phyloP scores from a whole-genome alignment of 2,113 vertebrate species.

The Lontra canadensis region DNA sequence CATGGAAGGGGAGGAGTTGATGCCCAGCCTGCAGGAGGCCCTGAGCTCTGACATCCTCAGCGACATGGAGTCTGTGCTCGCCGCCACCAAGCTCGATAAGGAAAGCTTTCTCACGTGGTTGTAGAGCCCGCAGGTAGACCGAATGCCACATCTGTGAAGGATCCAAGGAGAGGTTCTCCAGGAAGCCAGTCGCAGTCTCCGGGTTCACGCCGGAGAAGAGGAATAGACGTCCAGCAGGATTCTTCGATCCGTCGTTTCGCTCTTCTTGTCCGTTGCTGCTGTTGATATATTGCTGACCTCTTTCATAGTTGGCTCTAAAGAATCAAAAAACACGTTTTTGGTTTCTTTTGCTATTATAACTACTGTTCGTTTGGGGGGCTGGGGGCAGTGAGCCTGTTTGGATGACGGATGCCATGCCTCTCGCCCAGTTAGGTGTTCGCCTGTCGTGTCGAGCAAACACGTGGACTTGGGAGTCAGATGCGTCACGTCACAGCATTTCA shows the following conservation, averaged over 20 bases:
- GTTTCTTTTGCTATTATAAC: constrained; percentile 85
- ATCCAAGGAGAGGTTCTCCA: constrained; percentile 86
- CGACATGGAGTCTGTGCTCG: constrained; percentile 99
- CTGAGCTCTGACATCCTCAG: constrained; percentile 99
- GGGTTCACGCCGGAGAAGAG: constrained; percentile 82
- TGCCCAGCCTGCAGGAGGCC: constrained; percentile 99
- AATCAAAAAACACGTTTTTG: constrained; percentile 80
- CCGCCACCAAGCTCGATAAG: constrained; percentile 99
- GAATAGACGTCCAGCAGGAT: constrained; percentile 86
- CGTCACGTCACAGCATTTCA: constrained; percentile 81
- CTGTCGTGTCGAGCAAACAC: constrained; percentile 75
- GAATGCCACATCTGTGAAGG: constrained; percentile 92
- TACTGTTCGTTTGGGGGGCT: constrained; percentile 83
- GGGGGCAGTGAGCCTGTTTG: constrained; percentile 79
- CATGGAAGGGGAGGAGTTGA: constrained; percentile 98
- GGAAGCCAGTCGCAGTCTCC: constrained; percentile 75
- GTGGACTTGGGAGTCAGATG: constrained; percentile 79
- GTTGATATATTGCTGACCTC: constrained; percentile 87
- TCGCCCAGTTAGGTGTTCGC: constrained; percentile 79
- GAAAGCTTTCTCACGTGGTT: constrained; percentile 99
- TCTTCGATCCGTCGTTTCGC: constrained; percentile 80
- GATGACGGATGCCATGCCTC: constrained; percentile 84
- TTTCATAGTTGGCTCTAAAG: constrained; percentile 87
- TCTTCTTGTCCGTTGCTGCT: constrained; percentile 92
- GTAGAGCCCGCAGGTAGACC: constrained; percentile 92